These are phyloP conservation scores for Paracanthobrama guichenoti DNA, from an alignment of 2,113 vertebrate species.

Conservation along the genomic window DNA sequence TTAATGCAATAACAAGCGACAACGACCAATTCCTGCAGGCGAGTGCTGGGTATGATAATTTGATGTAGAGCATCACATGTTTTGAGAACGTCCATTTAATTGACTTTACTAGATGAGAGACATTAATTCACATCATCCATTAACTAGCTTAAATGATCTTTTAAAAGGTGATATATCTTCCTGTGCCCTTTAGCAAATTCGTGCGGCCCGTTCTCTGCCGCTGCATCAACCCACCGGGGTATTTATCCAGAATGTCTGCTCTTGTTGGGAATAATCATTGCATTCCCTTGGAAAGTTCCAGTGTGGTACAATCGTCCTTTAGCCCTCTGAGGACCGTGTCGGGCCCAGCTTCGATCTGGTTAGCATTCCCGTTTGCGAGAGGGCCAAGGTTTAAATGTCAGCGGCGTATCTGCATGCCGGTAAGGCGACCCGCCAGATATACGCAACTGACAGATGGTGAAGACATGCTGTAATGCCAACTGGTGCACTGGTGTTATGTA, in stretches of 20 bases:
- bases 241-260: constrained; percentile 61
- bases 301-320: constrained; percentile 67
- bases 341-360: constrained; percentile 59
- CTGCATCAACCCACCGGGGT: constrained; percentile 7
- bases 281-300: constrained; percentile 65
- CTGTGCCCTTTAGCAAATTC: constrained; percentile 75
- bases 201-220: constrained; percentile 44
- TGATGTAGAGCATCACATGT: constrained; percentile 71
- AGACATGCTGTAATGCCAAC: constrained; percentile 39
- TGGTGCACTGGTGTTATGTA: constrained; percentile 29
- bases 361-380: constrained; percentile 67
- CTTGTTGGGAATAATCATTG: constrained; percentile 68
- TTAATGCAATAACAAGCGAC: constrained; percentile 67
- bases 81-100: constrained; percentile 77
- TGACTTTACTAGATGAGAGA: constrained; percentile 69
- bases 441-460: constrained; percentile 39
- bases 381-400: constrained; percentile 74
- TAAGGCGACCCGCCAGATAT: constrained; percentile 57
- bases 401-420: constrained; percentile 72
- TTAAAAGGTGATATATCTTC: constrained; percentile 75
- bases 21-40: constrained; percentile 50
- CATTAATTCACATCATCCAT: constrained; percentile 75
- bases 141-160: constrained; percentile 78
- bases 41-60: constrained; percentile 63
- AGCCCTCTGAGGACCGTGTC: constrained; percentile 50